Evolutionary conservation across 2,888 invertebrate genomes (phyloP).

Genomic region (Tenthredo scrophulariae): DNA sequence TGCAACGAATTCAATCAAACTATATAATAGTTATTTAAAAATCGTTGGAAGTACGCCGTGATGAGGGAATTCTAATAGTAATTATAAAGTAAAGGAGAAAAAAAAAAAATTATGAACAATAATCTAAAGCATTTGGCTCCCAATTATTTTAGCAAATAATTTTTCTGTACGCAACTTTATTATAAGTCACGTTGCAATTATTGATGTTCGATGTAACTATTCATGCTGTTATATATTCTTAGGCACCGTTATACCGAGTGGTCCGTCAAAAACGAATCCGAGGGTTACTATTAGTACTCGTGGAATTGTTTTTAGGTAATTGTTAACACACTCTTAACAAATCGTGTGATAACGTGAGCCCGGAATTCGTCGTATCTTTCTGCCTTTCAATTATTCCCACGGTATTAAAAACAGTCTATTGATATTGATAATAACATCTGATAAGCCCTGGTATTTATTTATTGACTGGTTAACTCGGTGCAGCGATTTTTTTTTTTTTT

Average conservation of each 20-base stretch:
- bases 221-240: neutral
- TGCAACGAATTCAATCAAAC: neutral
- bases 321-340: too few relatives aligned
- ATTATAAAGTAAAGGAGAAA: neutral
- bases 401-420: neutral
- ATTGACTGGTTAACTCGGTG: neutral
- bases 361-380: neutral
- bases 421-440: neutral
- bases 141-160: neutral
- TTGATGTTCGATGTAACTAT: slow-evolving; percentile 10
- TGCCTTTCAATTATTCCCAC: neutral
- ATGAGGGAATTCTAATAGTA: neutral
- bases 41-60: too few relatives aligned
- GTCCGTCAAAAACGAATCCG: neutral
- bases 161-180: neutral
- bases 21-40: neutral
- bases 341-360: neutral
- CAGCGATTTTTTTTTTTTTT: neutral
- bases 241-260: neutral
- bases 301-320: neutral
- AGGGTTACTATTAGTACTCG: neutral
- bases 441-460: slow-evolving; percentile 11
- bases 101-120: neutral
- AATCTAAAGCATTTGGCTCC: neutral
- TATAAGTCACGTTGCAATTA: neutral